Evolutionary conservation across 92 coral and sea anemone genomes (phyloP).

Genomic region (Bergia puertoricense): DNA sequence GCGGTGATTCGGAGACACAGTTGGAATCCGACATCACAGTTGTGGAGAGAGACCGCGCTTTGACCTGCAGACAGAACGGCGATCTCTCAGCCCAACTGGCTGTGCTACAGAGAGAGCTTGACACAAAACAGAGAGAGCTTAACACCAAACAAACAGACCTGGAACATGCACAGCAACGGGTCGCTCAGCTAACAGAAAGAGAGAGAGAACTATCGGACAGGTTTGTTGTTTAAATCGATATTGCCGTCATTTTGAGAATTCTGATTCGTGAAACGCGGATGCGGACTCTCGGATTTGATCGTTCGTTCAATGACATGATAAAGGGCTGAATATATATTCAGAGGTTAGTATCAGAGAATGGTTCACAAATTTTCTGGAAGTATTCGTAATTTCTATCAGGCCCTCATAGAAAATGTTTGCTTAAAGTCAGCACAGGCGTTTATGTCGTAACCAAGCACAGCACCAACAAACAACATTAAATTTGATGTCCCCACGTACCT

Average conservation of each 20-base stretch:
- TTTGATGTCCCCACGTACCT: no score
- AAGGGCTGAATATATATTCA: no score
- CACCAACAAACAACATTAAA: no score
- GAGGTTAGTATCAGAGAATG: no score
- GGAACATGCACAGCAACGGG: slow-evolving; percentile 67
- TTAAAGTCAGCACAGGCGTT: no score
- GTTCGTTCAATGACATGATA: no score
- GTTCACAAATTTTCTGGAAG: no score
- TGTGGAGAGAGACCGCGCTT: slow-evolving; percentile 24
- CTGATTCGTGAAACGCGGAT: background rate
- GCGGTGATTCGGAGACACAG: slow-evolving; percentile 41
- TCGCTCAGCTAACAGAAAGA: slow-evolving; percentile 63
- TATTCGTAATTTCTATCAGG: no score
- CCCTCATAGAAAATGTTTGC: no score
- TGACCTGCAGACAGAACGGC: slow-evolving; percentile 38
- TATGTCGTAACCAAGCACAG: no score
- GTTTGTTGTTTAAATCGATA: slow-evolving; percentile 42
- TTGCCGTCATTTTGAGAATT: background rate
- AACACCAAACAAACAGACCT: slow-evolving; percentile 64
- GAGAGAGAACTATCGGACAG: slow-evolving; percentile 80
- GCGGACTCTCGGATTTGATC: no score
- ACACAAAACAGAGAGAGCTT: slow-evolving; percentile 12
- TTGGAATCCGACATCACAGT: slow-evolving; percentile 16
- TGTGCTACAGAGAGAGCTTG: slow-evolving; percentile 58
- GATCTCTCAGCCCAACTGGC: slow-evolving; percentile 34